Conservation (phyloP, 1,140 invertebrate genomes). For the Tachypleus tridentatus region DNA sequence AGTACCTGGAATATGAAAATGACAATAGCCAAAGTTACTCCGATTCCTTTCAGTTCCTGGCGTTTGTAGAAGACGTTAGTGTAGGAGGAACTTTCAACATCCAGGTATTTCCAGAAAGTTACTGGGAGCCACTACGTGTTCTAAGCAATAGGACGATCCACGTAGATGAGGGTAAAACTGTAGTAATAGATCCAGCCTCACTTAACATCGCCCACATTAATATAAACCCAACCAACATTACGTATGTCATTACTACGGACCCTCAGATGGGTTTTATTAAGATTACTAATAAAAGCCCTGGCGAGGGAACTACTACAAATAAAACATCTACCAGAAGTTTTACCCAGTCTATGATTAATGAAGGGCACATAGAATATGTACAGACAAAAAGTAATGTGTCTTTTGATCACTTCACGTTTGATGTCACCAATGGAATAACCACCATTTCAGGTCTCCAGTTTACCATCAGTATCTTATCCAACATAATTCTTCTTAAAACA, state of each 20-base stretch:
- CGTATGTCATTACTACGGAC: slow-evolving; percentile 56
- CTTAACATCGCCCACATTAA: slow-evolving; percentile 72
- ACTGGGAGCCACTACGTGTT: slow-evolving; percentile 67
- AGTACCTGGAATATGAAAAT: slow-evolving; percentile 31
- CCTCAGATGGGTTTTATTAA: slow-evolving; percentile 55
- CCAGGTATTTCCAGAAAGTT: slow-evolving; percentile 59
- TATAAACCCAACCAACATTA: slow-evolving; percentile 69
- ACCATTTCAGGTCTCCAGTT: slow-evolving; percentile 35
- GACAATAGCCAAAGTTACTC: slow-evolving; percentile 20
- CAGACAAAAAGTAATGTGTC: slow-evolving; percentile 57
- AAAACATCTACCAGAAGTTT: slow-evolving; percentile 41
- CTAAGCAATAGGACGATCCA: slow-evolving; percentile 48
- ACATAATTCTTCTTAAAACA: slow-evolving; percentile 29
- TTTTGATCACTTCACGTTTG: slow-evolving; percentile 63
- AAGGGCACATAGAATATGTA: slow-evolving; percentile 64
- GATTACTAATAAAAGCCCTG: slow-evolving; percentile 14
- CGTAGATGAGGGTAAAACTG: slow-evolving; percentile 73
- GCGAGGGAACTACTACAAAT: slow-evolving; percentile 2
- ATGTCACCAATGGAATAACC: slow-evolving; percentile 75
- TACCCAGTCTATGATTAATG: slow-evolving; percentile 70
- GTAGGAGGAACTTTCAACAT: slow-evolving; percentile 36
- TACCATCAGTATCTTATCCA: slow-evolving; percentile 36
- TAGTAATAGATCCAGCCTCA: slow-evolving; percentile 54
- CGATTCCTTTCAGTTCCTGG: slow-evolving; percentile 20
- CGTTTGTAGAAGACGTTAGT: slow-evolving; percentile 39